Evolutionary conservation across 92 coral and sea anemone species (phyloP), one percentile per base, ranked within the genome.

Genomic region (Paramuricea clavata): DNA sequence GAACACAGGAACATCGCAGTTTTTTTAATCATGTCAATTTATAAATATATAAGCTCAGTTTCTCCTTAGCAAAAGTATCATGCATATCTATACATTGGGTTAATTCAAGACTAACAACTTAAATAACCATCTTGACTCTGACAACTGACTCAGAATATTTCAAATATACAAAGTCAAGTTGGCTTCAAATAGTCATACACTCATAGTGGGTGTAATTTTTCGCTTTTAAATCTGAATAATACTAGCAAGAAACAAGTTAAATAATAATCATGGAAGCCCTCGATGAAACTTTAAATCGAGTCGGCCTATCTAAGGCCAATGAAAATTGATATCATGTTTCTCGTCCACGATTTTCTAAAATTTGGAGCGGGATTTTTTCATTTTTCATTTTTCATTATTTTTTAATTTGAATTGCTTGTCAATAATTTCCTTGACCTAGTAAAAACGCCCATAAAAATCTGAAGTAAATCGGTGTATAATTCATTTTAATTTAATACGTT

Each of bases 21-120:
- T 57, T n/a, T 27, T 57, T 57, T 25, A 26, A 68, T 31, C 47
- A 68, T 31, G 41, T 36, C 42, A 36, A 31, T 68, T 31, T 36
- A 68, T 68, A 68, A 31, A 68, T 68, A 31, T 31, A 31, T 31
- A 68, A 31, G 47, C 47, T 68, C n/a, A 68, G 47, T 68, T 25
- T 57, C 1, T 57, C 65, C n/a, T 57, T 57, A 57, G 26, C 65
- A 57, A 57, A 49, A 57, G 65, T 57, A 12, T 57, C 65, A 57
- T 57, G 65, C 6, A 57, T 57, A 57, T 57, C 30, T 25, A 57
- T 57, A 57, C 27, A 47, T 47, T 47, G 16, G 19, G 54, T 47
- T 47, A 47, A 47, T 47, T 47, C 54, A 47, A 47, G 54, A 47
- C 54, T 47, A 47, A 6, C 19, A 47, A 47, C 54, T 47, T 47